Evolutionary conservation across 1,140 invertebrate genomes (phyloP).

Genomic region (Notospermus geniculatus): DNA sequence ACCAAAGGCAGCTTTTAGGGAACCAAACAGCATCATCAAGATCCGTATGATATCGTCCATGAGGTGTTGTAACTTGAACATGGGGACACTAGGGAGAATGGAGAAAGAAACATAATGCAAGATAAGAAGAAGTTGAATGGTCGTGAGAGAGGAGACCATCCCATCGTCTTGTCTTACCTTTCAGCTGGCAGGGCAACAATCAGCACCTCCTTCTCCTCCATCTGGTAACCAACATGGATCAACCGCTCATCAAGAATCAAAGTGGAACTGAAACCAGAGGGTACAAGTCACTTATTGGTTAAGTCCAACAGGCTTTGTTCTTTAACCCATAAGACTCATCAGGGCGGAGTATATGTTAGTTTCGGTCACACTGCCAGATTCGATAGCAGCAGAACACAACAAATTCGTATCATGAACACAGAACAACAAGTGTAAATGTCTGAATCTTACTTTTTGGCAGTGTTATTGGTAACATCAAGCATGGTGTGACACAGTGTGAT

Average conservation of each 20-base stretch:
- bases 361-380: no score
- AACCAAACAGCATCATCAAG: slow-evolving; percentile 29
- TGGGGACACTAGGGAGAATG: slow-evolving; percentile 17
- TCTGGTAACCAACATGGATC: slow-evolving; percentile 39
- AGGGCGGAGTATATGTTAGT: no score
- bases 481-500: slow-evolving; percentile 50
- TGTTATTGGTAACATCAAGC: slow-evolving; percentile 39
- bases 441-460: slow-evolving; percentile 27
- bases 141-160: no score
- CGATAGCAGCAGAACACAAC: slow-evolving; percentile 18
- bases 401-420: slow-evolving; percentile 17
- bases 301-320: no score
- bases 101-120: no score
- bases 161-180: no score
- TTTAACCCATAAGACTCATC: no score
- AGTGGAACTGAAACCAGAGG: slow-evolving; percentile 32
- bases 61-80: slow-evolving; percentile 20
- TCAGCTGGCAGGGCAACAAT: no score
- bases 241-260: slow-evolving; percentile 31
- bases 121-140: no score
- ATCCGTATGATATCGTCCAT: slow-evolving; percentile 24
- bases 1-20: slow-evolving; percentile 26
- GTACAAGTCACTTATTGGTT: no score
- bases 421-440: not conserved
- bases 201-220: slow-evolving; percentile 40